Evolutionary conservation across 2,888 invertebrate genomes (phyloP), one percentile per base, ranked within the genome.

Genomic region (Linyphia triangularis): DNA sequence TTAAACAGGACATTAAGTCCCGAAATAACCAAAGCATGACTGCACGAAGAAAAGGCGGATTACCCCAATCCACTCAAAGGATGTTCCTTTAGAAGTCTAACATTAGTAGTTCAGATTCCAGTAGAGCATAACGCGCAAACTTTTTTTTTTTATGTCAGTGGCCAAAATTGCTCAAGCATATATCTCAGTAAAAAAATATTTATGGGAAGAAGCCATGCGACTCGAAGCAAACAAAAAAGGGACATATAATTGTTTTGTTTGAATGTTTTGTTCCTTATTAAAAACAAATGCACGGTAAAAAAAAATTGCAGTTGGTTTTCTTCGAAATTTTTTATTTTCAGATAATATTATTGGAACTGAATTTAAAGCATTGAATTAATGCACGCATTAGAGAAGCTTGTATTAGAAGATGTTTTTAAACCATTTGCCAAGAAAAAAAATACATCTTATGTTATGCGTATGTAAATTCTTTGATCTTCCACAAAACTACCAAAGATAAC

Each of bases 1-100:
- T 77, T 77, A 77, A 77, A 77, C 61, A 77, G 40, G 63, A 30
- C 77, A 61, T 37, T 61, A 33, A 61, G 40, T 77, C 63, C 63
- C 13, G 37, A 22, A 61, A 22, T 37, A 77, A 63, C 61, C 61
- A 77, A 77, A 61, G 77, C 77, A 77, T 77, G 77, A 63, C 77
- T n/a, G 40, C 59, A 77, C 37, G 77, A 77, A 63, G 40, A 37
- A 61, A 61, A 24, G n/a, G n/a, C 24, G 59, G 77, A 77, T 77
- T 77, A 77, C 77, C 77, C 77, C 33, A 77, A 37, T 77, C 73
- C 33, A 19, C 19, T 22, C 4, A 63, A 37, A 61, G 63, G 37
- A 24, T 37, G 33, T 77, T 37, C 37, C 22, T 51, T 51, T 51
- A 16, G 51, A 51, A 51, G 51, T 5, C 16, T 51, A 51, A 51